Base-by-base conservation (phyloP, 2,113 vertebrate species). In the Rhynchomys soricoides region DNA sequence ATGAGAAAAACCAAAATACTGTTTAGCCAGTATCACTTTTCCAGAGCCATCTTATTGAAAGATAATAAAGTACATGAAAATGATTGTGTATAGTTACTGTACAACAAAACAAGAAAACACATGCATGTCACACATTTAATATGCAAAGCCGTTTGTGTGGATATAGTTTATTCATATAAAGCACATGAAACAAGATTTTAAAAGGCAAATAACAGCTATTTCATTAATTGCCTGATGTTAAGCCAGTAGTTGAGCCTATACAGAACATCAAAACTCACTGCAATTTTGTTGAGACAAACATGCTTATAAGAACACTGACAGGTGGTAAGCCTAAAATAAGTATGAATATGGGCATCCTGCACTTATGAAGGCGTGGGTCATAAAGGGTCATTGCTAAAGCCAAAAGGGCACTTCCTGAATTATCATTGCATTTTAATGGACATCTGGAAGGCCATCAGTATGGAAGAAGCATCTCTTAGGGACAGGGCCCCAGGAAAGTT, bases 31-130 rank as follows among this genome's bases (percentile, higher is more conserved):
- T 99, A 99, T 99, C 98, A 99, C 99, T 99, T 99, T 99, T 99
- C 99, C 99, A 99, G 98, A 99, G 98, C 99, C 99, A 99, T 99
- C 98, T 98, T 99, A 99, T 99, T 99, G 99, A 99, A 99, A 99
- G 99, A 99, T 99, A 99, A 99, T 99, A 98, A 99, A 99, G 98
- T 99, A 99, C 99, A 99, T 98, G 98, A 98, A 99, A 99, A 99
- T 99, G 98, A 99, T 99, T 99, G 98, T 99, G 99, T 99, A 99
- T 99, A 99, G 98, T 99, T 99, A 99, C 99, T 98, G 98, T 97
- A 99, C 98, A 97, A 99, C 99, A 98, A 99, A 99, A 99, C 99
- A 98, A 98, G 98, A 99, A 99, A 99, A 98, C 75, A 98, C 98
- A 93, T 98, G 98, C 99, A 99, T 98, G 98, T 99, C 99, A 99